Conservation (phyloP, 2,797 vertebrate species). For the Lepus oiostolus region DNA sequence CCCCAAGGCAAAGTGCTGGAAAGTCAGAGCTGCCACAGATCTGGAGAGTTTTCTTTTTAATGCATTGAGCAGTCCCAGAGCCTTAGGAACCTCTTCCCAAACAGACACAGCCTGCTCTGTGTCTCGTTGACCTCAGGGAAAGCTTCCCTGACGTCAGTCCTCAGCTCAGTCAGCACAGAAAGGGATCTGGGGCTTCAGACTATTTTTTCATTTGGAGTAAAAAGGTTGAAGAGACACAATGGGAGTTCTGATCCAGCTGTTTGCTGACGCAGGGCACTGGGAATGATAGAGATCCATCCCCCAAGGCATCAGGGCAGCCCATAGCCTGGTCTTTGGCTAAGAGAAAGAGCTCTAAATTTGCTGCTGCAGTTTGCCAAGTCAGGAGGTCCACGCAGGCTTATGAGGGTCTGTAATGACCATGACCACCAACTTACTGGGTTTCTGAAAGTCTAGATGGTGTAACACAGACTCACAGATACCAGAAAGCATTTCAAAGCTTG, state of each 20-base stretch:
- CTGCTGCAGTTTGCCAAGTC: neutral
- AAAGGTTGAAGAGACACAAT: neutral
- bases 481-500: neutral
- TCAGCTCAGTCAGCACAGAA: neutral
- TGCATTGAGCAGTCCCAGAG: neutral
- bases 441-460: neutral
- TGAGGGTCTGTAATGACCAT: neutral
- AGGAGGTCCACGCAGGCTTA: neutral
- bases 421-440: neutral
- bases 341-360: neutral
- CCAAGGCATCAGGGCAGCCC: neutral
- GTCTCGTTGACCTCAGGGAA: neutral
- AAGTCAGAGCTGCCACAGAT: neutral
- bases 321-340: neutral
- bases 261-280: neutral
- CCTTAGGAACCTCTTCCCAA: neutral
- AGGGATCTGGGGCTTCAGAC: neutral
- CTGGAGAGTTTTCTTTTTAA: neutral
- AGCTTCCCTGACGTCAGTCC: neutral
- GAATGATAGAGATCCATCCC: neutral
- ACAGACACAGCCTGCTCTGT: neutral
- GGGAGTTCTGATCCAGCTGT: neutral
- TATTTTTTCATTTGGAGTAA: constrained; percentile 15
- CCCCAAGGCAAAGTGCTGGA: neutral
- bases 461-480: neutral